These are phyloP conservation scores for Sipha flava DNA, from an alignment of 1,140 invertebrate genomes.

Conservation along the genomic window DNA sequence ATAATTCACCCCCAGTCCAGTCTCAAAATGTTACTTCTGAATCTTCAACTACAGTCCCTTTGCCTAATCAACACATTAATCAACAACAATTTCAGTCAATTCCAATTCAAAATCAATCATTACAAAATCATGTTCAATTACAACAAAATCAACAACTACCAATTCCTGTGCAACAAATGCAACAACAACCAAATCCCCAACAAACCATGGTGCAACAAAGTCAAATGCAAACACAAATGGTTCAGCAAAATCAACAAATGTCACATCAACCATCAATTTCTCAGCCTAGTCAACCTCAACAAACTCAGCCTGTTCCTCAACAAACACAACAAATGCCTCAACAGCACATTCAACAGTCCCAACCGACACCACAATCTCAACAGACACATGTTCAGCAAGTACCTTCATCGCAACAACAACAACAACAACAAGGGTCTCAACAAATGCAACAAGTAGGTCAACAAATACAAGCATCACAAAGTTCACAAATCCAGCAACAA, in stretches of 20 bases:
- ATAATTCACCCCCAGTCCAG: conserved; percentile 8
- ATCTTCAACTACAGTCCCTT: not conserved
- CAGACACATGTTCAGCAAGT: conserved; percentile 34
- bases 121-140: conserved; percentile 14
- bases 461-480: conserved; percentile 35
- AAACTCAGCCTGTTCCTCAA: conserved; percentile 33
- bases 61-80: conserved; percentile 14
- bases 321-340: conserved; percentile 19
- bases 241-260: conserved; percentile 47
- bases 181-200: conserved; percentile 4
- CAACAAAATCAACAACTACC: conserved; percentile 27
- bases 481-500: conserved; percentile 37
- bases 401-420: conserved; percentile 29
- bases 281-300: conserved; percentile 28
- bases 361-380: conserved; percentile 7
- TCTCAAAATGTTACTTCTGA: conserved; percentile 26
- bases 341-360: conserved; percentile 27
- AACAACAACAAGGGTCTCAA: conserved; percentile 33
- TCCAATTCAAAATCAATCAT: conserved; percentile 41
- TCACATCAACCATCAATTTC: conserved; percentile 35
- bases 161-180: conserved; percentile 30
- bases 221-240: conserved; percentile 43
- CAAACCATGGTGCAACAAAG: conserved; percentile 29
- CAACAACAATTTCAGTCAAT: conserved; percentile 45
- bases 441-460: conserved; percentile 33